Evolutionary conservation across 2,888 invertebrate species (phyloP), one percentile per base, ranked within the genome.

Genomic region (Agriopis marginaria): DNA sequence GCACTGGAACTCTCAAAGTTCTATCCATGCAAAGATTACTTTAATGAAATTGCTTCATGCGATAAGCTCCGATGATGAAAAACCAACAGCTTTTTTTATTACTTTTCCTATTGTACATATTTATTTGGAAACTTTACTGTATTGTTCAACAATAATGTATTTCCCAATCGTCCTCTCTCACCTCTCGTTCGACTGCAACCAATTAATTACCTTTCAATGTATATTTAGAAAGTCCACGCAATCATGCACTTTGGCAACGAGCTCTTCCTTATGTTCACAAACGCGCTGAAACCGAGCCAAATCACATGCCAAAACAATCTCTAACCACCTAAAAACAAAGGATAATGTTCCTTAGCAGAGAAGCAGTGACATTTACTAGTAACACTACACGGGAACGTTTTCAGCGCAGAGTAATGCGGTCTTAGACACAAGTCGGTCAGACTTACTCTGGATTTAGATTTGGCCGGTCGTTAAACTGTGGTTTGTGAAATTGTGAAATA

Each of bases 351-450:
- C 4, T 8, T 70, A 54, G 4, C 9, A 9, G 0, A 10, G 17
- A 47, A 47, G 5, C 67, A 72, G 74, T 92, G 93, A 92, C 93
- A 93, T 93, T 92, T 92, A 80, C 80, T 45, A 69, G 69, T 81
- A 82, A 82, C 81, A 80, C 82, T 82, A 82, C 84, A 86, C 83
- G 82, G 81, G 82, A 81, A 85, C 84, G 82, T 86, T 86, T 85
- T 82, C 77, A 85, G 89, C 88, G 79, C 86, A 86, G 65, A 89
- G 91, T 90, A 89, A 85, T 88, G 86, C 79, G 79, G 84, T 78
- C 80, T 84, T 82, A 72, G 72, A 68, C 66, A 87, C 83, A 89
- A 88, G 86, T 87, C 89, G 87, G 88, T 87, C 91, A 93, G 91
- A 90, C 79, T 81, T 75, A 79, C 81, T 82, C 88, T 88, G 89